Base-by-base conservation (phyloP, 2,113 vertebrate genomes). In the Plecotus auritus region DNA sequence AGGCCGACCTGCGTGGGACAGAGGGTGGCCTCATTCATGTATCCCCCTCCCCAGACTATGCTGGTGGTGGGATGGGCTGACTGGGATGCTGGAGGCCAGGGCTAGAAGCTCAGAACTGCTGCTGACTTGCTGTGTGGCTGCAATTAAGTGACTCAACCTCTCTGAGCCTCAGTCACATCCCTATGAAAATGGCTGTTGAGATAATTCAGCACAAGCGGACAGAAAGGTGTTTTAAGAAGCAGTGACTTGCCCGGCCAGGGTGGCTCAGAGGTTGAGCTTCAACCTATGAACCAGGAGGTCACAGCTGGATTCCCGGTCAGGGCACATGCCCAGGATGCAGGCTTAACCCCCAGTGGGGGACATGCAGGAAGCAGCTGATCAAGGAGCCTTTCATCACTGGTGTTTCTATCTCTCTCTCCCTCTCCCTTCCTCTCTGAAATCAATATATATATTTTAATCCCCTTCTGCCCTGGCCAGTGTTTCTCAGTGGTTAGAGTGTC, bases 1-100 rank as follows among this genome's bases (percentile, higher is more conserved):
- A 99, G 98, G 94, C 97, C 97, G 93, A 99, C 99, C 99, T 99
- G 96, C 4, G 2, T 0, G 17, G 59, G 84, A 35, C 56, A 95
- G 42, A 90, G 40, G 8, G 35, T 0, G 2, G 45, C 40, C 76
- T 82, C 22, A 0, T n/a, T 47, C 81, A 30, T 2, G 13, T 0
- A 2, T 51, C 12, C 40, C 12, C 61, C 20, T 23, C 28, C 86
- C 64, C 22, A 5, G 32, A 32, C 61, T 10, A 2, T 22, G 78
- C 56, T 28, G 49, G 30, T 0, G 2, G 1, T 0, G 3, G 42
- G 1, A 7, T 23, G 40, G 10, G n/a, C 56, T 66, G 49, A 45
- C 16, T 35, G 49, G 5, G 59, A n/a, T 9, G 8, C 59, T 40
- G 11, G 73, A 47, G 28, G 7, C 47, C 1, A 0, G 11, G 9